These are phyloP conservation scores for Drosophila picticornis DNA, from an alignment of 2,888 invertebrate genomes.

Conservation along the genomic window DNA sequence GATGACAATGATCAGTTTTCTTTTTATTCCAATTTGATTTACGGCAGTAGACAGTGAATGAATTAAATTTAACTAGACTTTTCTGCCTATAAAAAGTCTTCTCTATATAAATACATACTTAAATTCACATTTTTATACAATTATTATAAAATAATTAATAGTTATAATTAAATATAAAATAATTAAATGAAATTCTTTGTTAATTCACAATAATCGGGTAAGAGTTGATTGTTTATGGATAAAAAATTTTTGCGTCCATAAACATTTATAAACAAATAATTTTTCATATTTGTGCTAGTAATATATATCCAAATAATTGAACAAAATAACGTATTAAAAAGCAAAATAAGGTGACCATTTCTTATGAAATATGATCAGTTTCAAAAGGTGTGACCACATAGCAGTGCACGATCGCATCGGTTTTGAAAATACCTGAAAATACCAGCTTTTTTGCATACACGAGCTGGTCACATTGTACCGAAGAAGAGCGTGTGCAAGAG, in stretches of 20 bases:
- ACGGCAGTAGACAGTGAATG: background rate
- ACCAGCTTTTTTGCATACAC: conserved; percentile 12
- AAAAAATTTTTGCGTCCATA: background rate
- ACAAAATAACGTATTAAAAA: background rate
- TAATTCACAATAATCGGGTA: background rate
- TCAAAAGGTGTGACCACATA: background rate
- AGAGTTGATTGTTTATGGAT: too few relatives aligned
- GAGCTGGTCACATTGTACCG: conserved; percentile 44
- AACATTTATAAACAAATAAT: background rate
- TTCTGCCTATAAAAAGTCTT: background rate
- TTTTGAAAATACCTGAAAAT: conserved; percentile 25
- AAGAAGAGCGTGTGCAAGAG: conserved; percentile 45
- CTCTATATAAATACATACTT: background rate
- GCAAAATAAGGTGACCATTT: background rate
- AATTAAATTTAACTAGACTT: background rate
- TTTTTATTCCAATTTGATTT: background rate
- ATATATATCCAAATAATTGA: background rate
- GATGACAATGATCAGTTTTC: background rate
- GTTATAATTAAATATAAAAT: too few relatives aligned
- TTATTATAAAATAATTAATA: too few relatives aligned
- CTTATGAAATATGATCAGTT: conserved; percentile 7
- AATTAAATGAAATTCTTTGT: background rate
- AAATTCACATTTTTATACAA: background rate
- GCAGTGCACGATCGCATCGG: conserved; percentile 12
- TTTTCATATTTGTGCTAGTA: background rate